Evolutionary conservation across 37 sponge, comb jelly and placozoan genomes (phyloP).

Genomic region (Beroe ovata): DNA sequence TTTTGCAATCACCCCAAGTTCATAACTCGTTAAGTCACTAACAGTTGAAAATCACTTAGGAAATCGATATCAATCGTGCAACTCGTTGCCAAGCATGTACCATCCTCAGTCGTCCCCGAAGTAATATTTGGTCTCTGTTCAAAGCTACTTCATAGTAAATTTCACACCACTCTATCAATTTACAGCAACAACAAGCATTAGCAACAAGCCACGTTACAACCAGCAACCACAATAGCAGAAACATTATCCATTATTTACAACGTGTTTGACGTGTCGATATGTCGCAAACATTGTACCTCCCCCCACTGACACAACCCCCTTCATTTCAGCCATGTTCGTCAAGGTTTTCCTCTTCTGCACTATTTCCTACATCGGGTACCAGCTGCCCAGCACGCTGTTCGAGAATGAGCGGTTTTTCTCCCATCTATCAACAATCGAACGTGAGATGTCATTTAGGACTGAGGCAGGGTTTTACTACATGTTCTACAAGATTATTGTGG

Average conservation of each 20-base stretch:
- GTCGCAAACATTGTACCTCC: background rate
- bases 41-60: no score
- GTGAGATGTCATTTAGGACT: conserved; percentile 91
- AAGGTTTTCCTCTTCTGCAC: background rate
- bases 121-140: no score
- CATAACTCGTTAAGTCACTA: no score
- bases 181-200: no score
- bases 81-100: no score
- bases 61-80: no score
- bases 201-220: background rate
- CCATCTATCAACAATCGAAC: conserved; percentile 85
- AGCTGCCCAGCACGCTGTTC: conserved; percentile 72
- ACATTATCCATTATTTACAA: conserved; percentile 15
- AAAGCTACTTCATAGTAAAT: no score
- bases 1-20: no score
- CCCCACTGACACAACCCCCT: background rate
- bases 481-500: conserved; percentile 88
- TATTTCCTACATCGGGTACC: conserved; percentile 29
- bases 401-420: conserved; percentile 95
- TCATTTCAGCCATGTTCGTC: background rate
- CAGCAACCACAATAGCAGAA: background rate
- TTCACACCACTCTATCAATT: no score
- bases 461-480: conserved; percentile 98
- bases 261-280: background rate
- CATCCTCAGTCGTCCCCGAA: no score